Evolutionary conservation across 2,797 vertebrate genomes (phyloP), one percentile per base, ranked within the genome.

Genomic region (Uromys caudimaculatus): DNA sequence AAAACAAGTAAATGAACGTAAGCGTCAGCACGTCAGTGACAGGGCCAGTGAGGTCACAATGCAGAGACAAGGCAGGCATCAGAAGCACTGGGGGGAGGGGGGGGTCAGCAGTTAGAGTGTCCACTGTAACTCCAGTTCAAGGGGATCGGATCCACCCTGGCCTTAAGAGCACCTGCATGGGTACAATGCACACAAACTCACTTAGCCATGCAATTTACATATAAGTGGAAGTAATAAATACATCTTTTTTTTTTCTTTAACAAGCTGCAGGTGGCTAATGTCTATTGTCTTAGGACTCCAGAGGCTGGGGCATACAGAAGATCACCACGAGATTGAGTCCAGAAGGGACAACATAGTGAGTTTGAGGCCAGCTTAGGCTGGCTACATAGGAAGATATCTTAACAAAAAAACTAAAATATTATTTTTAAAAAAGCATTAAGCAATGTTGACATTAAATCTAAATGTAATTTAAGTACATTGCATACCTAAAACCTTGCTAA

Each of bases 381-480:
- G 52, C 38, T 44, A 88, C 69, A 58, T 19, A 88, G 50, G 23
- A 52, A 87, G 67, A 75, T 7, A 10, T n/a, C 38, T 76, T 58
- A 60, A 60, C 13, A 76, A 75, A 58, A 29, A 38, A 52, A 79
- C 11, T 64, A 35, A 58, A 87, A 38, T 58, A 24, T 13, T 3
- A 41, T 16, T n/a, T n/a, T n/a, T 6, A 3, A 82, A 24, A 19
- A n/a, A n/a, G 19, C 56, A 69, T 13, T 85, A 69, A 83, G 69
- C 21, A 79, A 92, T 56, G 67, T 29, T 75, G 90, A 85, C 32
- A 64, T 87, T 62, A 67, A 93, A 90, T 17, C 75, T 89, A 76
- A 87, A 83, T 24, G 6, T 79, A 82, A 89, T 41, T 52, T n/a
- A 50, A 76, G 56, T 12, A 38, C 29, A 79, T 19, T 62, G 60